Base-by-base conservation (phyloP, 64 coral and sea anemone species). In the Trachythela sp. region DNA sequence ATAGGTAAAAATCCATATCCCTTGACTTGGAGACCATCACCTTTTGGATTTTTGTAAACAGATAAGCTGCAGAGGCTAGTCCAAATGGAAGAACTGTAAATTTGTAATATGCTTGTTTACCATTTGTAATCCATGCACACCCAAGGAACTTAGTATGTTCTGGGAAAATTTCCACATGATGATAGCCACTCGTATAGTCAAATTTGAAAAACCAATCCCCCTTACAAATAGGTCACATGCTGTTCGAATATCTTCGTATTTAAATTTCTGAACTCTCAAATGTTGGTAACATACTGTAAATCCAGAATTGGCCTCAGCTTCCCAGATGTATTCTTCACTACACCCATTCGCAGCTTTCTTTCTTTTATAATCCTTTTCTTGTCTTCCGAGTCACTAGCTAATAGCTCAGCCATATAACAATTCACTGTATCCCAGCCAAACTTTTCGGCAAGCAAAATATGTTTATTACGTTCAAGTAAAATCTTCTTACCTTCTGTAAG, bases 181-280 rank as follows among this genome's bases (percentile, higher is more conserved):
- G 92, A 59, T 93, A 93, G 40, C 92, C 92, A 20, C 64, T 84
- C 43, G 89, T 93, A 41, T 84, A 80, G 64, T 93, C 87, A 76
- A 93, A 93, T 54, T 83, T 90, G 15, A 90, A 84, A n/a, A 90
- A 90, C 45, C 88, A 54, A 77, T 48, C 36, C 77, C 77, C 37
- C 60, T 13, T n/a, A 86, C 48, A 20, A 92, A 92, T 40, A 92
- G 77, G 56, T 92, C 91, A 59, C 85, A 84, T 64, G 86, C 91
- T 32, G 91, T 92, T 15, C 86, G 18, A 6, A 92, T 92, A 39
- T 92, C 91, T 40, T 92, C 91, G 35, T 88, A 87, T 54, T 88
- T 84, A 37, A 88, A 92, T 20, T 83, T 92, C 39, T 34, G 77
- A 43, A 40, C 48, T 43, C 85, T 32, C 8, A 92, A 43, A 48